Percentiles rank a stretch among this genome's conserved stretches.
Evolutionary conservation across 2,113 vertebrate genomes (phyloP).

Genomic region (Aegithalos caudatus): DNA sequence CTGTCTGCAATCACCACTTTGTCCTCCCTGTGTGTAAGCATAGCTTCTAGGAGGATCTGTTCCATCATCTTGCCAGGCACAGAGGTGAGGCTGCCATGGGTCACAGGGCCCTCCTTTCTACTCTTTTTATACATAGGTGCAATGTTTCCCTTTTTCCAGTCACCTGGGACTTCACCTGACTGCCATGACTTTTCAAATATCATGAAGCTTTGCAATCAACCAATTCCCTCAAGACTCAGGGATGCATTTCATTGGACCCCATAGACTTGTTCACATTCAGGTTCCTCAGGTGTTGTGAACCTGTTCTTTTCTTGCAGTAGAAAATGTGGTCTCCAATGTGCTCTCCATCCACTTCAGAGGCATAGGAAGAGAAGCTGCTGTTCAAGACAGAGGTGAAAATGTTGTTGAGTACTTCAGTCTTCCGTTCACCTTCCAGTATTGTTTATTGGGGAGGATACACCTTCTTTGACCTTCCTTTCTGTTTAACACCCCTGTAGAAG

Average conservation of each 20-base stretch:
- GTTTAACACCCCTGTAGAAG: not conserved
- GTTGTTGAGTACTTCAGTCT: not conserved
- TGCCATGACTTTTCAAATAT: not conserved
- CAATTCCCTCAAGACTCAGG: not conserved
- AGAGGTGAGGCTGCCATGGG: not conserved
- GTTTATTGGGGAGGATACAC: not conserved
- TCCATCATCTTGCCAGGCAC: not conserved
- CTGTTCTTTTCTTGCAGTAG: not conserved
- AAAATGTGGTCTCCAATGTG: accelerated
- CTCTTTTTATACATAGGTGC: not conserved
- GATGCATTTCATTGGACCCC: not conserved
- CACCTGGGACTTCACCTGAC: not conserved
- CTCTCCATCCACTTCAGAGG: not conserved
- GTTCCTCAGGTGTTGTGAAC: not conserved
- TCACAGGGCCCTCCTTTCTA: not conserved
- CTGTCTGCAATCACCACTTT: not conserved
- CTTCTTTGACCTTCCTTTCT: not conserved
- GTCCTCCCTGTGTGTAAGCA: not conserved
- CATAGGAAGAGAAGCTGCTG: not conserved
- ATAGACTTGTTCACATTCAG: not conserved
- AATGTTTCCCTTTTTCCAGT: not conserved
- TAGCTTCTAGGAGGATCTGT: not conserved
- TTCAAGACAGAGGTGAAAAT: not conserved
- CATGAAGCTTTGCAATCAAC: not conserved
- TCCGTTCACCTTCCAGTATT: not conserved